Percentiles rank a stretch among this genome's conserved stretches.
Evolutionary conservation across 2,888 invertebrate genomes (phyloP).

Genomic region (Pogonocherus hispidulus): DNA sequence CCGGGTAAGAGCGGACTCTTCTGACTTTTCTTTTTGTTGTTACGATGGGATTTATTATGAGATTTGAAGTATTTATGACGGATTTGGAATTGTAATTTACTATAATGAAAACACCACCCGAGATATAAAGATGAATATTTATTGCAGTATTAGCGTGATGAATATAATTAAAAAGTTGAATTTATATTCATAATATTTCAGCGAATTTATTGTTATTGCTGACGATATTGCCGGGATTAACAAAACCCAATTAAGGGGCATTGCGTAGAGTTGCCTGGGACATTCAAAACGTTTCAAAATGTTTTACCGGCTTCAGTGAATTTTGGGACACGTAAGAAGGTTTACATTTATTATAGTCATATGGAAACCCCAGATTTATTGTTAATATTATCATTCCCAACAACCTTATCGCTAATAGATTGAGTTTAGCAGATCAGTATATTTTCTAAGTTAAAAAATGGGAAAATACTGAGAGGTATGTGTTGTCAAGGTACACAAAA

Average conservation of each 20-base stretch:
- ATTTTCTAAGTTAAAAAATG: too few species aligned
- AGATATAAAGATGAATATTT: conserved; percentile 63
- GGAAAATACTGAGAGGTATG: too few species aligned
- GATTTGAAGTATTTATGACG: conserved; percentile 64
- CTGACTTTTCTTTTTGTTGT: conserved; percentile 49
- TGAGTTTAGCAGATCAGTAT: too few species aligned
- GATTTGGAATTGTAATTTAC: conserved; percentile 63
- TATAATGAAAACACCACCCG: conserved; percentile 59
- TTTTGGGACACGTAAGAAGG: background rate
- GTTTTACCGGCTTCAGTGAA: background rate
- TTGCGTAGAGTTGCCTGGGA: conserved; percentile 35
- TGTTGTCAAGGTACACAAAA: too few species aligned
- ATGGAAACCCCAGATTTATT: too few species aligned
- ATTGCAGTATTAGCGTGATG: conserved; percentile 61
- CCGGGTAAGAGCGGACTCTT: conserved; percentile 28
- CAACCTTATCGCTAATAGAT: too few species aligned
- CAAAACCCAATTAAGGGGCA: conserved; percentile 49
- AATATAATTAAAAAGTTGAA: conserved; percentile 59
- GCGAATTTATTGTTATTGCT: conserved; percentile 52
- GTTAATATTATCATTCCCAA: too few species aligned
- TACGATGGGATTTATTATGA: conserved; percentile 62
- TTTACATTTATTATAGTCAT: too few species aligned
- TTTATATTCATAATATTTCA: conserved; percentile 52
- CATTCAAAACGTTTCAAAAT: conserved; percentile 2
- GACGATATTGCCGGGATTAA: conserved; percentile 49